Base-by-base conservation (phyloP, 2,888 invertebrate species). In the Terebella lapidaria region DNA sequence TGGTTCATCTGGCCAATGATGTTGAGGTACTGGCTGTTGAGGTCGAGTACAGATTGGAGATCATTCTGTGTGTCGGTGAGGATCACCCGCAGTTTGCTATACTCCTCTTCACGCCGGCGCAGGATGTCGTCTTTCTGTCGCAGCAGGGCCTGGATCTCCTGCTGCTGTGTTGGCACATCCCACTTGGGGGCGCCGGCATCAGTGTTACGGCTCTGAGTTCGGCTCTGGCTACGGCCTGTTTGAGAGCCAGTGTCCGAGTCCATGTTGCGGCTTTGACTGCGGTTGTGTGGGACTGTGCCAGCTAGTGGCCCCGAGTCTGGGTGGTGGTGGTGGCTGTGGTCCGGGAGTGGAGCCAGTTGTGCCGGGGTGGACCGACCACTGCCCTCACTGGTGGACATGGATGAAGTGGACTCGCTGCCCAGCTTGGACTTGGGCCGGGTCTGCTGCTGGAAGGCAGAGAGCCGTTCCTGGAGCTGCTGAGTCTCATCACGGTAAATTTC, bases 1-100 rank as follows among this genome's bases (percentile, higher is more conserved):
- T 58, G 35, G 49, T 66, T 65, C 10, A 66, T 42, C 54, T 65
- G 64, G 29, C 59, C 46, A 24, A 66, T 66, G 54, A 65, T 65
- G 20, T 20, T 30, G 22, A 66, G 55, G 27, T 66, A 65, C 54
- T 66, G 60, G 22, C 47, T 60, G 57, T 66, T 66, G 2, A 65
- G 56, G 26, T 66, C 65, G n/a, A 66, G 59, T n/a, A 64, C 58
- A 5, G 45, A 51, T 35, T 65, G 61, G 30, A 65, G 24, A 30
- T 66, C 63, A 22, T 46, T 56, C 52, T 63, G 63, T 4, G 59
- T 65, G 46, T 66, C 67, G 1, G 49, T 54, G 20, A 66, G 35
- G 18, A 66, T 57, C 10, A 35, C 29, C 29, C 55, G 46, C 57
- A 66, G 59, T 51, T 61, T 63, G 15, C 10, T 27, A 52, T 66